These are phyloP conservation scores for Loriculus beryllinus DNA, from an alignment of 2,797 vertebrate species.

Conservation along the genomic window DNA sequence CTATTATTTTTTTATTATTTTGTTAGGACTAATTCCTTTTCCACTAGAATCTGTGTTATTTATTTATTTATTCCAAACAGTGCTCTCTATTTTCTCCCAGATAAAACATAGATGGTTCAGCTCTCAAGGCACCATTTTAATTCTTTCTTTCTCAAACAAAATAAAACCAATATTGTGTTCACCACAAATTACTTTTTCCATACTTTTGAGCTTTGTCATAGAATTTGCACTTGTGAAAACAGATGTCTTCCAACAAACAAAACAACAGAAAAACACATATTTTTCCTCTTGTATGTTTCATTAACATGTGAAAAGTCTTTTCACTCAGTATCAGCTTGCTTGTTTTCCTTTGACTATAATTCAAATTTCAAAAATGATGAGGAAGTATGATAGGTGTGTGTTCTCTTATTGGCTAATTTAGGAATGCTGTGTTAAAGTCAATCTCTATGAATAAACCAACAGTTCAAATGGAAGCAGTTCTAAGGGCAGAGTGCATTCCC, in stretches of 20 bases:
- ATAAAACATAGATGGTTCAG: neutral
- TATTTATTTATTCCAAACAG: neutral
- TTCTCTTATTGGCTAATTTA: neutral
- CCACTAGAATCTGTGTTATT: neutral
- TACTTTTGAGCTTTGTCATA: neutral
- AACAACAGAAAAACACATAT: neutral
- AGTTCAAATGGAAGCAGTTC: neutral
- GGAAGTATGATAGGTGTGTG: neutral
- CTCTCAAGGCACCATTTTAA: neutral
- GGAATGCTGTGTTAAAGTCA: neutral
- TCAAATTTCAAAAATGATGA: neutral
- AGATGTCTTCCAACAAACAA: neutral
- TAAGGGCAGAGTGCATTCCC: neutral
- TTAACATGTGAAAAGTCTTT: neutral
- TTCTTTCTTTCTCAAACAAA: neutral
- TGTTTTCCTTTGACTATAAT: neutral
- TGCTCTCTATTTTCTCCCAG: neutral
- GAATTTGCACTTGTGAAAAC: neutral
- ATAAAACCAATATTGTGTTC: neutral
- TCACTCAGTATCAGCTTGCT: neutral
- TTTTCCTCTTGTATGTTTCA: neutral
- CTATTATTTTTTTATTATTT: neutral
- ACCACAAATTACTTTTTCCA: neutral
- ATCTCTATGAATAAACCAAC: neutral
- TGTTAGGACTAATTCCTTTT: neutral